A percentile compares a stretch with the other conserved stretches of the same genome.
These are phyloP conservation scores for Cinclus cinclus DNA, from an alignment of 2,113 vertebrate species.

Conservation along the genomic window DNA sequence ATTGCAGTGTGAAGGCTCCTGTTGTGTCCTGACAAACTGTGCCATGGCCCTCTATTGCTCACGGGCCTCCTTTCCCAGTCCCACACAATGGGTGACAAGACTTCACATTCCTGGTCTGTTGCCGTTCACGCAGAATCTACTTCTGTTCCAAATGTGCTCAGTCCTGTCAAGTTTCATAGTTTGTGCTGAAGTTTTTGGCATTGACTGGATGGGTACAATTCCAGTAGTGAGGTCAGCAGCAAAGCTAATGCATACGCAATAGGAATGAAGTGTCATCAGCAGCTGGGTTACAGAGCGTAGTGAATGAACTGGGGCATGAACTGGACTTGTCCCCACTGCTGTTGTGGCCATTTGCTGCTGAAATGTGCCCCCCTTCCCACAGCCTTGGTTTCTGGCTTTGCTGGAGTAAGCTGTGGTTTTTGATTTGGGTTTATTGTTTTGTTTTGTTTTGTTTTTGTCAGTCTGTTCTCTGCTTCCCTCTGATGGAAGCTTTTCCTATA, in stretches of 20 bases:
- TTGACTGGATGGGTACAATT: not conserved
- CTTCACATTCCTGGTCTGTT: not conserved
- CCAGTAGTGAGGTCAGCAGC: slow-evolving; percentile 31
- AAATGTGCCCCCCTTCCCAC: not conserved
- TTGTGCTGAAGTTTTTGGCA: slow-evolving; percentile 10
- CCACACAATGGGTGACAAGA: not conserved
- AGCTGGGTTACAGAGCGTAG: not conserved
- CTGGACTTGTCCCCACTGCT: not conserved
- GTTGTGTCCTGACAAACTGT: not conserved
- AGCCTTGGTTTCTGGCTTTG: not conserved
- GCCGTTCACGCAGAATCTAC: not conserved
- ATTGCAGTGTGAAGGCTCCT: fast-evolving
- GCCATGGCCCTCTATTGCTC: not conserved
- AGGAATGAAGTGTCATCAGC: not conserved
- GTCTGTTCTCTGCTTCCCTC: not conserved
- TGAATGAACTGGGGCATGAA: not conserved
- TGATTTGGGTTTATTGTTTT: not conserved
- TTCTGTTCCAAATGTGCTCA: not conserved
- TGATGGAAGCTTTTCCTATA: not conserved
- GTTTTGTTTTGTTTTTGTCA: not conserved
- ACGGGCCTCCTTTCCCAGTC: not conserved
- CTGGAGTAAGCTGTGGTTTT: not conserved
- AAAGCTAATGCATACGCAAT: not conserved
- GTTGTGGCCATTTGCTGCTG: not conserved
- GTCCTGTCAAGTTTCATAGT: not conserved